Percentiles rank a stretch among this genome's conserved stretches.
phyloP scores from a whole-genome alignment of 2,113 vertebrate species.

The Leptosomus discolor region DNA sequence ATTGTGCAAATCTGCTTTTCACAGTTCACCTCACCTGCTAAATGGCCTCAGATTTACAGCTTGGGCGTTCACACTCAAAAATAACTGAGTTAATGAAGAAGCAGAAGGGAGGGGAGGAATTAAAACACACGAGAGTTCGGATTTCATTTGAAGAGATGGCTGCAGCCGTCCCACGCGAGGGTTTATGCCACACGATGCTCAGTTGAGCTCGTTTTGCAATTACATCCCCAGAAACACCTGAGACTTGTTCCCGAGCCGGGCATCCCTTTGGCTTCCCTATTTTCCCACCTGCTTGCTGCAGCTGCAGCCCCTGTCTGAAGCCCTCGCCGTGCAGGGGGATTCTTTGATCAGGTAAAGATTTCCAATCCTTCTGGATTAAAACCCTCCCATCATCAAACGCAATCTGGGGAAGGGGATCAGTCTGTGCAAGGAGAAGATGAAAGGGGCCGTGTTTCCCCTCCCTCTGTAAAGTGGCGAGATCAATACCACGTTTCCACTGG shows the following conservation, averaged over 20 bases:
- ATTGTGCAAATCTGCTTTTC: constrained; percentile 60
- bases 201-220: accelerated
- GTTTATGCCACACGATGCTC: background rate
- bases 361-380: background rate
- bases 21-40: constrained; percentile 47
- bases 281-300: background rate
- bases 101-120: background rate
- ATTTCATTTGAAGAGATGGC: background rate
- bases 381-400: background rate
- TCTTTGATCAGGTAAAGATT: background rate
- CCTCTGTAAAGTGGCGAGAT: background rate
- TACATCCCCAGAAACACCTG: background rate
- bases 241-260: accelerated
- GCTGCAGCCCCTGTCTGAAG: background rate
- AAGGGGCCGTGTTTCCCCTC: background rate
- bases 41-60: constrained; percentile 35
- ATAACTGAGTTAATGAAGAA: background rate
- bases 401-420: background rate
- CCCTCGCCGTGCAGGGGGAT: accelerated
- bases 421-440: background rate
- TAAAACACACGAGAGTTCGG: background rate
- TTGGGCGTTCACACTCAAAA: background rate
- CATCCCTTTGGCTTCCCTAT: background rate
- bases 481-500: background rate
- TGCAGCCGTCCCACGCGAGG: accelerated